A percentile compares a stretch with the other conserved stretches of the same genome.
Conservation (phyloP, 2,797 vertebrate species). For the Molothrus aeneus region DNA sequence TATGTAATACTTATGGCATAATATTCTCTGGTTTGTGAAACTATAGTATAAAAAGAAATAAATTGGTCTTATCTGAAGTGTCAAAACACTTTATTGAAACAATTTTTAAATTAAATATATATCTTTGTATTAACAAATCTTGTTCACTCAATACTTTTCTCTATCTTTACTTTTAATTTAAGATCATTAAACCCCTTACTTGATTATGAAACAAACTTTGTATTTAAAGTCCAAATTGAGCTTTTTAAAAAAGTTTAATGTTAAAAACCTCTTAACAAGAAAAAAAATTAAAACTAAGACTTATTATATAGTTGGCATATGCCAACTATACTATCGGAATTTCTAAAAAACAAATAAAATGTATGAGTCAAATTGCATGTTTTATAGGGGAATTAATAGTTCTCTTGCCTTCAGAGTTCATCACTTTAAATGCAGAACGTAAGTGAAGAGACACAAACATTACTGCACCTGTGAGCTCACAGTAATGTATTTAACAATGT, state of each 20-base stretch:
- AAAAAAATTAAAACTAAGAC: not conserved
- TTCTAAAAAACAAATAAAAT: not conserved
- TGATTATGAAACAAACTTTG: not conserved
- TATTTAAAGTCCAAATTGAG: not conserved
- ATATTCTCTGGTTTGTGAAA: not conserved
- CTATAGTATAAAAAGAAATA: not conserved
- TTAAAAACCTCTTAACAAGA: not conserved
- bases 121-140: not conserved
- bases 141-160: not conserved
- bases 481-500: not conserved
- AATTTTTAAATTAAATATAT: not conserved
- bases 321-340: not conserved
- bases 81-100: not conserved
- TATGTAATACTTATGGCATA: not conserved
- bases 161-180: not conserved
- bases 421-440: not conserved
- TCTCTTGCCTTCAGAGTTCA: not conserved
- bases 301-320: not conserved
- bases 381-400: not conserved
- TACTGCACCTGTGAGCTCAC: not conserved
- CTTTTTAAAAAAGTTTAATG: not conserved
- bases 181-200: not conserved
- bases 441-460: not conserved
- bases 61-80: not conserved
- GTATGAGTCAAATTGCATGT: rapidly evolving